Conservation (phyloP, 2,888 invertebrate species). For the Cremastobaeus sp. region DNA sequence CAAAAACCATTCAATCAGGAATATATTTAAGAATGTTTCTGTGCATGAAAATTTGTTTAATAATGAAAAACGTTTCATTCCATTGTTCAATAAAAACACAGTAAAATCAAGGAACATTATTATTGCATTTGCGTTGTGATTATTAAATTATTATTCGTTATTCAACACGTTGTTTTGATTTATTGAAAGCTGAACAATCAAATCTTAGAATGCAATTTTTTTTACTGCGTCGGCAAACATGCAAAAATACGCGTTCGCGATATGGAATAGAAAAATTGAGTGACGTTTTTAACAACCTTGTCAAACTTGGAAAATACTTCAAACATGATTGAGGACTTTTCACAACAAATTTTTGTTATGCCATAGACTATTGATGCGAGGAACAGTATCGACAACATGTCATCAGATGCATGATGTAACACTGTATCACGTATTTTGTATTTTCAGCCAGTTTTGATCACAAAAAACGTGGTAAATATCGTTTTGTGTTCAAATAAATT, state of each 20-base stretch:
- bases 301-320: conserved; percentile 49
- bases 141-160: too few relatives aligned
- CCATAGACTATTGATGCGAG: conserved; percentile 28
- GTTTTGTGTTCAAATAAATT: too few relatives aligned
- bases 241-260: conserved; percentile 8
- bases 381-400: conserved; percentile 57
- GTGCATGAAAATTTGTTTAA: too few relatives aligned
- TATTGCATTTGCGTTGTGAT: too few relatives aligned
- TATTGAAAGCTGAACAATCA: conserved; percentile 14
- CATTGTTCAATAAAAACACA: too few relatives aligned
- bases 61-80: too few relatives aligned
- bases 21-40: too few relatives aligned
- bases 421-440: conserved; percentile 31
- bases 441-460: conserved; percentile 27
- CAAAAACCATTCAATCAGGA: too few relatives aligned
- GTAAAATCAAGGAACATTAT: too few relatives aligned
- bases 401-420: conserved; percentile 45
- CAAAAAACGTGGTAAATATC: conserved; percentile 4
- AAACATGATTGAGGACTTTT: conserved; percentile 55
- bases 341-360: conserved; percentile 55
- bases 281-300: conserved; percentile 50
- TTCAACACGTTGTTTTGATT: too few relatives aligned
- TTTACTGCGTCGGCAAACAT: conserved; percentile 14
- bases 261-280: conserved; percentile 36
- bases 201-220: conserved; percentile 7